Evolutionary conservation across 2,113 vertebrate genomes (phyloP), one percentile per base, ranked within the genome.

Genomic region (Mirounga angustirostris): DNA sequence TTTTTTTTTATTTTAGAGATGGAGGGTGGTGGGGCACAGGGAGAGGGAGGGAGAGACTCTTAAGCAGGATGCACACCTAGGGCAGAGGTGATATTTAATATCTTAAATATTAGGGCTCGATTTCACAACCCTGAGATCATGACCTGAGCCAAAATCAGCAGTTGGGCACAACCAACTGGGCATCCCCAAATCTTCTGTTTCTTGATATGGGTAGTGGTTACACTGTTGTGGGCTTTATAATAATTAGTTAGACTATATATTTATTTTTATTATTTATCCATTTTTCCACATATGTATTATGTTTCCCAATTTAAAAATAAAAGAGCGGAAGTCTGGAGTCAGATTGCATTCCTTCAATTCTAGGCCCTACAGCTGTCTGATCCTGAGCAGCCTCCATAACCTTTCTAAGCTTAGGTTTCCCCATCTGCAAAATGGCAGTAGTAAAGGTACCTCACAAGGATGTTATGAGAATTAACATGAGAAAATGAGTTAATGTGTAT

Each of bases 251-350:
- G 24, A 88, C 19, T 73, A 22, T 43, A 28, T n/a, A 73, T 56
- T 96, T 90, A 80, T 79, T 71, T 46, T 94, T 85, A 85, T 71
- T 54, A 22, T 58, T 74, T 80, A 65, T 58, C 36, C 22, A 58
- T 94, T 14, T 89, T 91, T 74, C 54, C 80, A 79, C 10, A 21
- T 59, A 26, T 67, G 46, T 82, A 79, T 76, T 89, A 69, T 40
- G 7, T 65, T 94, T 86, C 18, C 87, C n/a, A 87, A 58, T 74
- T 74, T 61, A 56, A 90, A 96, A 94, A 83, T 40, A 24, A 78
- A 96, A 78, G 15, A 76, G 46, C 24, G 14, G 14, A 84, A 78
- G 4, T 80, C 80, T 85, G 46, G 26, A 85, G 30, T 73, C 63
- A 80, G 5, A 36, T 24, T 86, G 22, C n/a, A n/a, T 91, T 82